Conservation (phyloP, 2,113 vertebrate genomes). For the Psilopogon haemacephalus region DNA sequence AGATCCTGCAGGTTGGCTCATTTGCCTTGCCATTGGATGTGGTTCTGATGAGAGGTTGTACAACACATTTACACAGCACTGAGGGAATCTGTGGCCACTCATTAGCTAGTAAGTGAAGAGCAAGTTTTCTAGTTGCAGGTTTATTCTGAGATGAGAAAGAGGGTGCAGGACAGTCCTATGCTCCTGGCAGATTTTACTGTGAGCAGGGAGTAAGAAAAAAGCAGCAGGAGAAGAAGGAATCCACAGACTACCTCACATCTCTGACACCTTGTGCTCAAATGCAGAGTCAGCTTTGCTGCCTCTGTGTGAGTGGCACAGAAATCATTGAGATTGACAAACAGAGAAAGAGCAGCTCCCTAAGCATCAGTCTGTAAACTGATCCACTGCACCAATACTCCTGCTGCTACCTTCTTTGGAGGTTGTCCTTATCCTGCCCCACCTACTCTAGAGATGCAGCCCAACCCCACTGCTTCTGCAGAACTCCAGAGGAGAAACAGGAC, state of each 20-base stretch:
- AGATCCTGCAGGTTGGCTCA: neutral
- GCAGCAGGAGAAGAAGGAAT: neutral
- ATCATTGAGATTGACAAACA: neutral
- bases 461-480: neutral
- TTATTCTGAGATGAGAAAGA: neutral
- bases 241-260: accelerated
- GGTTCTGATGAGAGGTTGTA: neutral
- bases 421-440: neutral
- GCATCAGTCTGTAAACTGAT: neutral
- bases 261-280: neutral
- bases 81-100: neutral
- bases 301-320: neutral
- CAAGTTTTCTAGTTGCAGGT: neutral
- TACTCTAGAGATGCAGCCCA: neutral
- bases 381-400: neutral
- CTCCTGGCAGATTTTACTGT: neutral
- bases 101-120: neutral
- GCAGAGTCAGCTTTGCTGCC: neutral
- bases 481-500: neutral
- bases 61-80: accelerated
- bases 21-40: neutral
- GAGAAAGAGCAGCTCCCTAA: neutral
- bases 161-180: neutral
- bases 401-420: neutral
- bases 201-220: neutral